Conservation (phyloP, 92 coral and sea anemone species). For the Desmophyllum pertusum region DNA sequence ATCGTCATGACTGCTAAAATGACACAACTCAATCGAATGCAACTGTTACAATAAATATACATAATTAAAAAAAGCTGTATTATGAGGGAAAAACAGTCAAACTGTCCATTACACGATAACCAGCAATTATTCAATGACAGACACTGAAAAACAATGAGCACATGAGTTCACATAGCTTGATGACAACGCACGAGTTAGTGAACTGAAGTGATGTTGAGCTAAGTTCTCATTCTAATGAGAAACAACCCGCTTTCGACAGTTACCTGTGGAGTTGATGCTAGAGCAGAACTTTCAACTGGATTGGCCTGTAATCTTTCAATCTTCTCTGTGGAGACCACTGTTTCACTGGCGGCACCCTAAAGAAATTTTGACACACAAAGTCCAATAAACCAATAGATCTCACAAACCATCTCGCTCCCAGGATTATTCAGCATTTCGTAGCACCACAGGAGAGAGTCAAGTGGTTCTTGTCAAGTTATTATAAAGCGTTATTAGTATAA, state of each 20-base stretch:
- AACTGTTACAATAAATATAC: too few relatives aligned
- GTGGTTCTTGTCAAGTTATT: background rate
- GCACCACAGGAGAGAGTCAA: background rate
- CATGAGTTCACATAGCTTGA: background rate
- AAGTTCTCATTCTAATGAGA: background rate
- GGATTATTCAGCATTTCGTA: background rate
- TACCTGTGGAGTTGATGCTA: slow-evolving; percentile 25
- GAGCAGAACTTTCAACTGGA: background rate
- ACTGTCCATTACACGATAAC: too few relatives aligned
- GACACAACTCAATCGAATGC: too few relatives aligned
- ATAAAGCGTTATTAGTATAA: too few relatives aligned
- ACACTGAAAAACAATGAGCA: background rate
- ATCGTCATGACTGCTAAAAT: too few relatives aligned
- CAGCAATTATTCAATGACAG: background rate
- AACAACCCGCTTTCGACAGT: background rate
- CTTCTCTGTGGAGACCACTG: background rate
- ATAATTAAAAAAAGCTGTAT: too few relatives aligned
- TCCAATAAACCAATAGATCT: background rate
- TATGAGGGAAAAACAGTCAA: too few relatives aligned
- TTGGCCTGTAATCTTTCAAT: background rate
- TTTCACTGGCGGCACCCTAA: slow-evolving; percentile 11
- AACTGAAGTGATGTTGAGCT: background rate
- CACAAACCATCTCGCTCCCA: background rate
- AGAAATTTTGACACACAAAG: background rate
- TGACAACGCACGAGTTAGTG: background rate